Base-by-base conservation (phyloP, 30 jellyfish, hydroid and myxozoan genomes). In the Sanderia malayensis region DNA sequence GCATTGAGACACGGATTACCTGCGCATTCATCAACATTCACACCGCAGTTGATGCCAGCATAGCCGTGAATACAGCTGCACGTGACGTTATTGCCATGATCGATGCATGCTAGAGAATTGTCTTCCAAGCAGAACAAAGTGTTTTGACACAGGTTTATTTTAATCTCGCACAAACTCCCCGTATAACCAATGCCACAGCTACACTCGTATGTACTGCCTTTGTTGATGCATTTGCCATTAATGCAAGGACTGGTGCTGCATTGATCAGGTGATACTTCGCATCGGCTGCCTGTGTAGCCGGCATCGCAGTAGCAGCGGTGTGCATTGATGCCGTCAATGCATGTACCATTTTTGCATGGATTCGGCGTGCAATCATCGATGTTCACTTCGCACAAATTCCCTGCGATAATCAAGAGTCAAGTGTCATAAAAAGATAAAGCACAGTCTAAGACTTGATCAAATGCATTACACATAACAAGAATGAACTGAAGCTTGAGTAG, bases 101-200 rank as follows among this genome's bases (percentile, higher is more conserved):
- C 98, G 61, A 66, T 78, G 76, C 98, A 90, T 2, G 92, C 81
- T n/a, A 46, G 62, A 8, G 94, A 86, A 72, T 72, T 71, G 17
- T 71, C 82, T 17, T 47, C 73, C 3, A 90, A 24, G 81, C 98
- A 90, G 21, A 59, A 83, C 57, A 83, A 22, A 24, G 88, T 30
- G 72, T 58, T 67, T 46, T 52, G 82, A 57, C 98, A 90, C 28
- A 90, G 73, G 67, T 66, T 80, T 8, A 90, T 46, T 41, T 90
- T 78, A n/a, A 83, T 33, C 34, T 90, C 96, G 66, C 98, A 90
- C 13, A 52, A 65, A 22, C 52, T 33, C 66, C 98, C 98, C 34
- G 93, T 63, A 46, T 26, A 90, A 6, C 95, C 97, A 47, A 74
- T 82, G 25, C 97, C 97, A 82, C 97, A 89, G 78, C 95, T 81